Evolutionary conservation across 2,888 invertebrate genomes (phyloP), one percentile per base, ranked within the genome.

Genomic region (Cheilosia grossa): DNA sequence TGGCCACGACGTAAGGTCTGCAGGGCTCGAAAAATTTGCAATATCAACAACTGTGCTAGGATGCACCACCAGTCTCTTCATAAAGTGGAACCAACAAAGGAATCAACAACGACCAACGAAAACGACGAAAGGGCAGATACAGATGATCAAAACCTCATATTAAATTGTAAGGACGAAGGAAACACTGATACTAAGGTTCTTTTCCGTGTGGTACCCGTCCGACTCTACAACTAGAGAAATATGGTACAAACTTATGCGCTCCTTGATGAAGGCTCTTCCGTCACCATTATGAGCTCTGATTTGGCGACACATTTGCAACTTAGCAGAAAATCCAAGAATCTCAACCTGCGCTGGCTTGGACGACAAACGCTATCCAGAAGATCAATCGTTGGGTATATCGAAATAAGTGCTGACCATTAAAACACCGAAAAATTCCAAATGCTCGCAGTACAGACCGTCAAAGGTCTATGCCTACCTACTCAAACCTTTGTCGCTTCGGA

Each of bases 181-280:
- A 2, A 21, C 21, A 21, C 21, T 21, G 30, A 30, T 30, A 6
- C 30, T 30, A 30, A 5, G 6, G 4, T 58, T n/a, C 9, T 72
- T 10, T 82, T 70, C 19, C 2, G 61, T n/a, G 56, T 82, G 4
- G 17, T 78, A n/a, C 83, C 74, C 17, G 73, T 83, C 15, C 73
- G 40, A 30, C 19, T 82, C 10, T 40, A 40, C 44, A 59, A 24
- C 17, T 44, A n/a, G 10, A 24, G 44, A 0, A 30, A 17, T 5
- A 30, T 56, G 15, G 40, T 72, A 9, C 3, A 15, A 5, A 69
- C 49, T 24, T 83, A 56, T 17, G 83, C 78, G 5, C 17, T 83
- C 2, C 19, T 79, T 2, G 77, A 82, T 47, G 75, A 54, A 17
- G 54, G 54, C 17, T 82, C 82, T 13, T 80, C 75, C 21, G 54